Percentiles rank a stretch among this genome's conserved stretches.
phyloP scores from a whole-genome alignment of 1,140 invertebrate species.

The Monochamus saltuarius region DNA sequence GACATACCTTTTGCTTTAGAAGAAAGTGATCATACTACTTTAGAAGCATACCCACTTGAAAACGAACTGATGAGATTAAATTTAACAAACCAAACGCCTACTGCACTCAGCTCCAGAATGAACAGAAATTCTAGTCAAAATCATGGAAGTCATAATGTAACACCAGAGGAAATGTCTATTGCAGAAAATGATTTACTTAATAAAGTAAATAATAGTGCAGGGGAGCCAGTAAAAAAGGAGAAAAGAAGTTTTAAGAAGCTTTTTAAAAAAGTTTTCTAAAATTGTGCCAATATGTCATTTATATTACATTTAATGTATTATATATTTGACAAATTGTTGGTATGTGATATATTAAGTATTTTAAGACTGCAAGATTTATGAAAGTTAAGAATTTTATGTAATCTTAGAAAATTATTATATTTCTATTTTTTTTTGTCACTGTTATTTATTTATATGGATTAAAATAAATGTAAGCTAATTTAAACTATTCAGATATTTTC shows the following conservation, averaged over 20 bases:
- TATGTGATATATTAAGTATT: too few species aligned
- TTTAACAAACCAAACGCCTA: conserved; percentile 32
- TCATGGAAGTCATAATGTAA: conserved; percentile 24
- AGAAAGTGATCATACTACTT: conserved; percentile 43
- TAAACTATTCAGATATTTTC: too few species aligned
- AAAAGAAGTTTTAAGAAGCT: conserved; percentile 45
- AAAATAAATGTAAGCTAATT: too few species aligned
- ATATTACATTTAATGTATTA: too few species aligned
- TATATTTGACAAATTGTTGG: too few species aligned
- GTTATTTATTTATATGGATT: too few species aligned
- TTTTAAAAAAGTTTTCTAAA: conserved; percentile 46
- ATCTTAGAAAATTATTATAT: too few species aligned
- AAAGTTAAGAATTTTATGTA: too few species aligned
- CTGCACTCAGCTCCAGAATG: conserved; percentile 27
- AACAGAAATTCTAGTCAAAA: conserved; percentile 27
- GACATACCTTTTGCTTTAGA: conserved; percentile 47
- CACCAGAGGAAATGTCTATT: conserved; percentile 18
- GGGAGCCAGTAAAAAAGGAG: conserved; percentile 39
- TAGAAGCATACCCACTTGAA: conserved; percentile 29
- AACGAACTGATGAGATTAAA: conserved; percentile 7
- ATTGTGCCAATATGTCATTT: too few species aligned
- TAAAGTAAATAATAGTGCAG: conserved; percentile 17
- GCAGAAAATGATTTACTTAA: conserved; percentile 28
- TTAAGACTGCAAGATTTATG: too few species aligned
- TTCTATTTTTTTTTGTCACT: too few species aligned